Evolutionary conservation across 2,113 vertebrate genomes (phyloP).

Genomic region (Oostethus manadensis): DNA sequence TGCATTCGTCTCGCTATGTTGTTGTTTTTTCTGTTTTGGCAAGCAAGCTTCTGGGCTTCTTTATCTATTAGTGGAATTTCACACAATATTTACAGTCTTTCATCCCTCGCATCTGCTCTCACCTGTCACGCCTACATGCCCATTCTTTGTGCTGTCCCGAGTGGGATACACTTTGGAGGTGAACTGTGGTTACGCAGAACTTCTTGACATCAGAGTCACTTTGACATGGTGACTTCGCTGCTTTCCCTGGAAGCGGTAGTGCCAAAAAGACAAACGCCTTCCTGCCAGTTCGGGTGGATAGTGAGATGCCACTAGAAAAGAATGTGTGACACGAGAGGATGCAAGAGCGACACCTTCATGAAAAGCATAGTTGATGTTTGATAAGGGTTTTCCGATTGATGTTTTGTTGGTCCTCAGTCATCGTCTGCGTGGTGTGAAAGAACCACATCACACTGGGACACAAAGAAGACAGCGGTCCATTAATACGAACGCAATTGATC

Average conservation of each 20-base stretch:
- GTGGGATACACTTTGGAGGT: not conserved
- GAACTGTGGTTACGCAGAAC: not conserved
- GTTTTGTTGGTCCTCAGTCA: slow-evolving; percentile 31
- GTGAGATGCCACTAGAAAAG: slow-evolving; percentile 28
- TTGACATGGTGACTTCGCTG: slow-evolving; percentile 16
- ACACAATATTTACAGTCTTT: slow-evolving; percentile 38
- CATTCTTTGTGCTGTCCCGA: not conserved
- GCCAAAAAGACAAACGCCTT: slow-evolving; percentile 18
- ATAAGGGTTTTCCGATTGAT: slow-evolving; percentile 38
- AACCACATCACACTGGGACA: slow-evolving; percentile 24
- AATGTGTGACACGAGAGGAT: slow-evolving; percentile 5
- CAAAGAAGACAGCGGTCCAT: slow-evolving; percentile 42
- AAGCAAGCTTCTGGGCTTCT: slow-evolving; percentile 33
- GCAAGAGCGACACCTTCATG: slow-evolving; percentile 26
- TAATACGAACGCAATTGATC: slow-evolving; percentile 62
- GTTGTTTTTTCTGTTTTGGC: slow-evolving; percentile 23
- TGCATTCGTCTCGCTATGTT: slow-evolving; percentile 41
- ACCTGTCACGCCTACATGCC: slow-evolving; percentile 13
- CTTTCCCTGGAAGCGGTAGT: slow-evolving; percentile 1
- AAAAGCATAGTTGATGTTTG: slow-evolving; percentile 38
- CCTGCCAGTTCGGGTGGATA: slow-evolving; percentile 14
- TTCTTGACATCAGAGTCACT: slow-evolving; percentile 18
- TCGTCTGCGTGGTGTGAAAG: slow-evolving; percentile 32
- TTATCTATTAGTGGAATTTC: slow-evolving; percentile 52
- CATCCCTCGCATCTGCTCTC: slow-evolving; percentile 9